Evolutionary conservation across 2,888 invertebrate genomes (phyloP).

Genomic region (Harpalus rufipes): DNA sequence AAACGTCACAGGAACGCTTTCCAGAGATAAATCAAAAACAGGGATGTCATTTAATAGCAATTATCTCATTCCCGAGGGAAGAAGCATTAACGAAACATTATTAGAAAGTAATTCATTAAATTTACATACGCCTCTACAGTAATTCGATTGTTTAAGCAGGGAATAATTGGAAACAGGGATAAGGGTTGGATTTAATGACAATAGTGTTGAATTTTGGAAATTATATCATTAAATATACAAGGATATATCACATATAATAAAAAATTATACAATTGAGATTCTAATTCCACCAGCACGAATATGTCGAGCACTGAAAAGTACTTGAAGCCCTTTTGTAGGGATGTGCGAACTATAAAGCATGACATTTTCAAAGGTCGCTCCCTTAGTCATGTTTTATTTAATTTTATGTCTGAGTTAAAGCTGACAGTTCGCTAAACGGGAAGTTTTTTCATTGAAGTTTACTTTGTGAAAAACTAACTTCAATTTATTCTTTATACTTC

Average conservation of each 20-base stretch:
- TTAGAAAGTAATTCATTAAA: constrained; percentile 66
- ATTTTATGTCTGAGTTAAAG: constrained; percentile 58
- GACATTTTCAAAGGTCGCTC: constrained; percentile 63
- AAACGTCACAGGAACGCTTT: constrained; percentile 48
- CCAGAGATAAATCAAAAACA: constrained; percentile 65
- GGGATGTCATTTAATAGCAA: constrained; percentile 69
- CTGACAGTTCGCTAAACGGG: constrained; percentile 18
- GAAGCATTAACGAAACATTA: constrained; percentile 62
- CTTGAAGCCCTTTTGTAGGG: not conserved
- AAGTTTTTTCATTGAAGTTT: not conserved
- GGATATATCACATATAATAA: no score
- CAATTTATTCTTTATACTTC: not conserved
- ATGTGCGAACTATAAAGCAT: constrained; percentile 62
- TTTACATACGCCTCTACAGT: constrained; percentile 50
- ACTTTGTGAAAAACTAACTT: constrained; percentile 3
- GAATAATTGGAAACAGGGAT: constrained; percentile 34
- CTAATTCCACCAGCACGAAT: no score
- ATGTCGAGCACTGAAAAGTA: not conserved
- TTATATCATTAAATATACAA: no score
- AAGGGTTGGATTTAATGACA: not conserved
- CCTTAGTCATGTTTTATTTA: constrained; percentile 56
- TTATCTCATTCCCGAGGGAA: constrained; percentile 67
- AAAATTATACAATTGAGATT: no score
- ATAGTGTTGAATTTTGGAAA: no score
- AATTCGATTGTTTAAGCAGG: constrained; percentile 26